Conservation (phyloP, 2,797 vertebrate species). For the Melopsittacus undulatus region DNA sequence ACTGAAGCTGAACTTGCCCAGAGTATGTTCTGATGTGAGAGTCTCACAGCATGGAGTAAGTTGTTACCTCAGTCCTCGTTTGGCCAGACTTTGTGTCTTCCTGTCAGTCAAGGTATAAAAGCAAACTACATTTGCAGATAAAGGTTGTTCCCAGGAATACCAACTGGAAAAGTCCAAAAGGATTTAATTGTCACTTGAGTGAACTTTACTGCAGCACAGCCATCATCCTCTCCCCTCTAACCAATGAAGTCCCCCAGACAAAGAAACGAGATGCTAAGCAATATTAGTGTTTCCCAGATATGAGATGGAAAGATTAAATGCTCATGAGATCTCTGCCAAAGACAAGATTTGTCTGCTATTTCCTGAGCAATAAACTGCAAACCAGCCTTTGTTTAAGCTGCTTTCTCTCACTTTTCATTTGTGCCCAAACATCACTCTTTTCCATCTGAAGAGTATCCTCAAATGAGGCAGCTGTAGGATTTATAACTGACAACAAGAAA, state of each 20-base stretch:
- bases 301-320: background rate
- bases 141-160: background rate
- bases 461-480: background rate
- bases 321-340: background rate
- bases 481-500: background rate
- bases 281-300: background rate
- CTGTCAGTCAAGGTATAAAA: background rate
- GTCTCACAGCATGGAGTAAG: background rate
- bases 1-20: background rate
- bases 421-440: background rate
- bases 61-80: background rate
- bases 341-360: background rate
- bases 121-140: background rate
- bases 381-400: conserved; percentile 6
- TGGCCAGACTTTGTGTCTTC: background rate
- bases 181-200: background rate
- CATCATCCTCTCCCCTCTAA: background rate
- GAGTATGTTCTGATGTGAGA: background rate
- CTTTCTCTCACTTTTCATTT: conserved; percentile 1
- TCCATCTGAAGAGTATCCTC: background rate
- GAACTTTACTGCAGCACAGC: background rate
- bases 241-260: background rate
- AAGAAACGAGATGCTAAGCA: background rate
- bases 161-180: background rate
- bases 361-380: background rate